These are phyloP conservation scores for Calidris pugnax DNA, from an alignment of 2,113 vertebrate species.

Conservation along the genomic window DNA sequence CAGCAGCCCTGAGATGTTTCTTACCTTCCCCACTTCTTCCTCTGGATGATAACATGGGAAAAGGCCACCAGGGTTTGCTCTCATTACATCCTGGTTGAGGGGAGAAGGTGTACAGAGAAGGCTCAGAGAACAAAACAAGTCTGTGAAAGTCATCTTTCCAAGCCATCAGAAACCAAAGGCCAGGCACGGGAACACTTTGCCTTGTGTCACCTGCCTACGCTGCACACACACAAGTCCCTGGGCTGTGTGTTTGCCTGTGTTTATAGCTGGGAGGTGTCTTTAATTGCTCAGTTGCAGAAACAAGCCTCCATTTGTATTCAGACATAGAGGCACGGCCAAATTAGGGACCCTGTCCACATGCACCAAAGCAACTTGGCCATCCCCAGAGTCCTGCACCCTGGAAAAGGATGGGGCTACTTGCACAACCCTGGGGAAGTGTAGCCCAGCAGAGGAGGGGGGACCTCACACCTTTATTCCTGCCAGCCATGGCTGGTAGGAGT, in stretches of 20 bases:
- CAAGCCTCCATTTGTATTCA: background rate
- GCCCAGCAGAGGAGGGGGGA: background rate
- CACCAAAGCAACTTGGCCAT: background rate
- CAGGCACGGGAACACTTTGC: background rate
- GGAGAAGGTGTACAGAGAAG: background rate
- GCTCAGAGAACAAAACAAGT: background rate
- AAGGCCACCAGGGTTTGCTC: background rate
- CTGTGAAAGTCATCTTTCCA: background rate
- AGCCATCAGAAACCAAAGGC: background rate
- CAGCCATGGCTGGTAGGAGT: background rate
- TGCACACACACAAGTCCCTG: background rate
- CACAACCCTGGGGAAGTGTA: background rate
- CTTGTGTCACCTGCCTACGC: background rate
- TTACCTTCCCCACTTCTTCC: background rate
- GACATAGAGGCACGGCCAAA: background rate
- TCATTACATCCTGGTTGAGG: background rate
- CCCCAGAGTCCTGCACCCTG: no score
- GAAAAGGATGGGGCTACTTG: background rate
- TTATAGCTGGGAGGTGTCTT: background rate
- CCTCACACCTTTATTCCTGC: background rate
- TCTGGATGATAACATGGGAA: background rate
- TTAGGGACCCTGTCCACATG: no score
- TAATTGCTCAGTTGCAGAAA: background rate
- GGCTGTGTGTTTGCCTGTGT: no score
- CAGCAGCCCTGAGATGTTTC: background rate